Conservation (phyloP, 92 coral and sea anemone species). For the Diadumene lineata region DNA sequence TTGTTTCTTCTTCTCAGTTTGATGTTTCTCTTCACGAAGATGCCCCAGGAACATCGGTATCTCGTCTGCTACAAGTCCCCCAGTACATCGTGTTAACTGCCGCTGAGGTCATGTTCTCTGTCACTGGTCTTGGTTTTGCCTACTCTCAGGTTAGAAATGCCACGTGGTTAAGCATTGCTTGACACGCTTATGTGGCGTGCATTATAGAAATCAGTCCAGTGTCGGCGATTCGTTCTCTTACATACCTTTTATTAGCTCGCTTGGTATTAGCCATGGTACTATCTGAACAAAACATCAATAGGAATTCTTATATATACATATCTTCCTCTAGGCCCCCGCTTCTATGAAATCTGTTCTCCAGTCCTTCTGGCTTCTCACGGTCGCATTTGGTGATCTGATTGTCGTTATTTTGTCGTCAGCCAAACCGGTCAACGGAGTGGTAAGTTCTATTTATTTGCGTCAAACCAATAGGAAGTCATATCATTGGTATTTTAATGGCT, state of each 20-base stretch:
- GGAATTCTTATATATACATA: too few species aligned
- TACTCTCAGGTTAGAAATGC: constrained; percentile 80
- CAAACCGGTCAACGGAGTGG: constrained; percentile 76
- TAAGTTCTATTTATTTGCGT: too few species aligned
- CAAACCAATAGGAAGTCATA: too few species aligned
- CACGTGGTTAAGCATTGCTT: background rate
- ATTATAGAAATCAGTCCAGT: too few species aligned
- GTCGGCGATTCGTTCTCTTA: too few species aligned
- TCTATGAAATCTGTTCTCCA: constrained; percentile 86
- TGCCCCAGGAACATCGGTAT: constrained; percentile 78
- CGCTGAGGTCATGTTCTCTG: constrained; percentile 88
- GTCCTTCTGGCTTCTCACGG: constrained; percentile 85
- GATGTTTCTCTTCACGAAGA: constrained; percentile 69
- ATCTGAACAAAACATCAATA: too few species aligned
- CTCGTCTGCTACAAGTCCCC: constrained; percentile 77
- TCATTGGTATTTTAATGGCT: too few species aligned
- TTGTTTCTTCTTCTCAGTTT: constrained; percentile 36
- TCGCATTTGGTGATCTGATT: constrained; percentile 83
- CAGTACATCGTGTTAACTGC: constrained; percentile 87
- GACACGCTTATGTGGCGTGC: too few species aligned
- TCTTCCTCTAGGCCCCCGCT: constrained; percentile 63
- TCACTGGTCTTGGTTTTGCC: constrained; percentile 86
- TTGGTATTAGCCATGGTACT: too few species aligned
- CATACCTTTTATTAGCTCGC: too few species aligned
- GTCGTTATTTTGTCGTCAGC: constrained; percentile 74